Evolutionary conservation across 2,113 vertebrate species (phyloP).

Genomic region (Lophochroa leadbeateri): DNA sequence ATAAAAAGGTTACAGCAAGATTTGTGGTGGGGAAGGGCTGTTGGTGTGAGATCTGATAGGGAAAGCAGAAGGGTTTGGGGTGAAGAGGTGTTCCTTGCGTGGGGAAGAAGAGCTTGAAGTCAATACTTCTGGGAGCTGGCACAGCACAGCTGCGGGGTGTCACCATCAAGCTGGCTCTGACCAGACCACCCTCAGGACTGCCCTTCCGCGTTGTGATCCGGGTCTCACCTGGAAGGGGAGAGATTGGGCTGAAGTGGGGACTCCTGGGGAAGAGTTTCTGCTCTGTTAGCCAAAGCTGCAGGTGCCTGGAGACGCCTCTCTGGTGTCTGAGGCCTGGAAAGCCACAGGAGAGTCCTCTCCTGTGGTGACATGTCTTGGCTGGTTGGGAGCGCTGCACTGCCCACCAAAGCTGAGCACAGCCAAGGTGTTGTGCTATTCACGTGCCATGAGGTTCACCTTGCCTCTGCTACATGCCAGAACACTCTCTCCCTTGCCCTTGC

Average conservation of each 20-base stretch:
- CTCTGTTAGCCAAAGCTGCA: background rate
- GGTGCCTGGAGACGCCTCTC: no score
- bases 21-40: background rate
- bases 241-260: accelerated
- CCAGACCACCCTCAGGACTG: background rate
- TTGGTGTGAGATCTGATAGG: accelerated
- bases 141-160: background rate
- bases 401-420: accelerated
- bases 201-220: accelerated
- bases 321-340: accelerated
- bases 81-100: background rate
- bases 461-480: accelerated
- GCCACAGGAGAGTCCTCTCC: background rate
- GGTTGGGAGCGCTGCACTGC: accelerated
- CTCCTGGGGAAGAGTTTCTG: background rate
- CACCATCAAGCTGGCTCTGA: accelerated
- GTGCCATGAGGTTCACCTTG: background rate
- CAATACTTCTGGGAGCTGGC: background rate
- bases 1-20: background rate
- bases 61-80: accelerated
- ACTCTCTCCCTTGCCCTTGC: background rate
- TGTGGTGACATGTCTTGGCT: background rate
- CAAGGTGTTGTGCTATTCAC: accelerated
- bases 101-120: background rate
- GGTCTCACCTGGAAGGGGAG: accelerated